A percentile compares a stretch with the other conserved stretches of the same genome.
These are phyloP conservation scores for Agrotis segetum DNA, from an alignment of 2,888 invertebrate species.

Conservation along the genomic window DNA sequence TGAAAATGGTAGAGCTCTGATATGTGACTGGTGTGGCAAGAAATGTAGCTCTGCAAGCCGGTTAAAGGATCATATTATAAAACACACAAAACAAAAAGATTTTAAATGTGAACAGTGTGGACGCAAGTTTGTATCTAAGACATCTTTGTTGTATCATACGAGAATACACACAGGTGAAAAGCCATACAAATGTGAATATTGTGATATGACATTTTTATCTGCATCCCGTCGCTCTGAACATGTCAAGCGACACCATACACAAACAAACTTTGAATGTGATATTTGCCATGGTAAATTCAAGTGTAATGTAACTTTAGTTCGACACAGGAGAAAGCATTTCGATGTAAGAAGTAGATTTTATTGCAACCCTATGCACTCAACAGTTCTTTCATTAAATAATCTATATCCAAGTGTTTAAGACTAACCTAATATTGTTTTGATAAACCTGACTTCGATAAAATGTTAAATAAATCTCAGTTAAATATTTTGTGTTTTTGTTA, in stretches of 20 bases:
- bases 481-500: not conserved
- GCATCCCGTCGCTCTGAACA: conserved; percentile 71
- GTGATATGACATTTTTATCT: conserved; percentile 70
- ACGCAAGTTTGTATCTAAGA: conserved; percentile 70
- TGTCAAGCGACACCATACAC: conserved; percentile 64
- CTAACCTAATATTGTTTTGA: too few species aligned
- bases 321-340: conserved; percentile 69
- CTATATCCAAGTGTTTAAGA: not conserved
- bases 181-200: conserved; percentile 71
- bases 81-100: conserved; percentile 73
- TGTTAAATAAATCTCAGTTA: too few species aligned
- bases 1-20: conserved; percentile 62
- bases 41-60: conserved; percentile 68
- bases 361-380: conserved; percentile 1
- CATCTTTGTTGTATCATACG: conserved; percentile 71
- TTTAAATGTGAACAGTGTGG: conserved; percentile 70
- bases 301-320: conserved; percentile 56
- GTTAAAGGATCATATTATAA: conserved; percentile 70
- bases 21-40: conserved; percentile 73
- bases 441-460: too few species aligned
- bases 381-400: not conserved
- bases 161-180: conserved; percentile 74
- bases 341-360: conserved; percentile 65
- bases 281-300: conserved; percentile 69
- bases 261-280: conserved; percentile 66